Evolutionary conservation across 2,113 vertebrate species (phyloP), one percentile per base, ranked within the genome.

Genomic region (Aphelocoma coerulescens): DNA sequence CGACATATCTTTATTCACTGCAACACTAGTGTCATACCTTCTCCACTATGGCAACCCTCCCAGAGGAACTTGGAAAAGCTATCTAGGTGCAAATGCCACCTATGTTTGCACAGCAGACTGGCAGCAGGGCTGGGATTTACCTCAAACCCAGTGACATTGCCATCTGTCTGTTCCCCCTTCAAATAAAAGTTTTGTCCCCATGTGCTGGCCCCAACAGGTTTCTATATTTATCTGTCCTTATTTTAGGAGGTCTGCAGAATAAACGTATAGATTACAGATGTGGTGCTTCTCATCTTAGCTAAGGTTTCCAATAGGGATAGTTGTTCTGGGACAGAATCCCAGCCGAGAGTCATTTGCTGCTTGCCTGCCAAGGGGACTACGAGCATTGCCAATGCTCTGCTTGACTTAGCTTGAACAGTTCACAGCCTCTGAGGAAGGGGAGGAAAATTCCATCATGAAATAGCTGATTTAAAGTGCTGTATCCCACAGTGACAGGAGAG

Each of bases 221-320:
- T 95, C 92, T 96, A 73, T 96, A 96, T 96, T 96, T 96, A 93
- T 94, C 95, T 87, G 33, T 58, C 82, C 65, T 95, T 93, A 94
- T 91, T 96, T 91, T 85, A 85, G 83, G 79, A 96, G 92, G 83
- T 73, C 94, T 85, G 81, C 66, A 94, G 88, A 58, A 92, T 91
- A 89, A 93, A 91, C 0, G 5, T 94, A 96, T 87, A 93, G 89
- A 72, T 93, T 87, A 82, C 96, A 97, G 93, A 96, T 95, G 93
- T 92, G 92, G 90, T 49, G 61, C 86, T 95, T 82, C 95, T 97
- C 89, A 52, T 91, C 82, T 84, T 26, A 93, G 88, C 96, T 82
- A 37, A 90, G 94, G 44, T 96, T 95, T 95, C 89, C 91, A 94
- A 63, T 55, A 39, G 61, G 92, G 68, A 91, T 46, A 55, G 95